A percentile compares a stretch with the other conserved stretches of the same genome.
phyloP scores from a whole-genome alignment of 2,797 vertebrate species.

The Pangasius sanitwongsei region DNA sequence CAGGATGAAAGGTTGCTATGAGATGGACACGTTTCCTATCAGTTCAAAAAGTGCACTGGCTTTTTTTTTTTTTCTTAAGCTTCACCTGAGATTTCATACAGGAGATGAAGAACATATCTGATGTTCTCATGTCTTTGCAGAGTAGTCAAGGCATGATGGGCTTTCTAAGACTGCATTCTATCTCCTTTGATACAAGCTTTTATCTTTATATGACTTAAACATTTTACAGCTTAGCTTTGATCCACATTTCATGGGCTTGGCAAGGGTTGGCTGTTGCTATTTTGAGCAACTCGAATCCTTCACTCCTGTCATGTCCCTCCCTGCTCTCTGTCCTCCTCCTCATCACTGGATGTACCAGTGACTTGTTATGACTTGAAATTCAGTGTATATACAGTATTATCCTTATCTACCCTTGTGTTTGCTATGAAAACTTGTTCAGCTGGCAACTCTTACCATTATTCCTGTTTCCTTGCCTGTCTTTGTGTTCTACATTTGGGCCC shows the following conservation, averaged over 20 bases:
- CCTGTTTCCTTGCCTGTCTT: background rate
- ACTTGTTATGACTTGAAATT: background rate
- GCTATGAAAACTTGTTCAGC: background rate
- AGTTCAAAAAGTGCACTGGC: constrained; percentile 45
- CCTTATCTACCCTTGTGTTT: background rate
- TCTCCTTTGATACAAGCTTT: constrained; percentile 24
- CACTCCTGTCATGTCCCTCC: background rate
- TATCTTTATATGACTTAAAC: constrained; percentile 21
- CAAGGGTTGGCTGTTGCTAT: background rate
- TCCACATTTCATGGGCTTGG: background rate
- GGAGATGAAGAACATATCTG: constrained; percentile 39
- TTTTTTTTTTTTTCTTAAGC: constrained; percentile 13
- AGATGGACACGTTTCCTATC: constrained; percentile 48
- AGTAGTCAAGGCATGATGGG: constrained; percentile 26
- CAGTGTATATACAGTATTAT: background rate
- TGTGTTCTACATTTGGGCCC: background rate
- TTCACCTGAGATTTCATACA: constrained; percentile 41
- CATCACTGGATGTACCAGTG: background rate
- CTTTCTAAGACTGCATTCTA: constrained; percentile 23
- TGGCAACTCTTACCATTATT: background rate
- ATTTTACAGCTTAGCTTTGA: constrained; percentile 27
- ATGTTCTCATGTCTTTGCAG: constrained; percentile 31
- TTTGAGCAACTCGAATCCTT: background rate
- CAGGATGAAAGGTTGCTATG: constrained; percentile 42
- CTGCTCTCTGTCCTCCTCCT: background rate